Evolutionary conservation across 2,888 invertebrate genomes (phyloP).

Genomic region (Metallyticus violacea): DNA sequence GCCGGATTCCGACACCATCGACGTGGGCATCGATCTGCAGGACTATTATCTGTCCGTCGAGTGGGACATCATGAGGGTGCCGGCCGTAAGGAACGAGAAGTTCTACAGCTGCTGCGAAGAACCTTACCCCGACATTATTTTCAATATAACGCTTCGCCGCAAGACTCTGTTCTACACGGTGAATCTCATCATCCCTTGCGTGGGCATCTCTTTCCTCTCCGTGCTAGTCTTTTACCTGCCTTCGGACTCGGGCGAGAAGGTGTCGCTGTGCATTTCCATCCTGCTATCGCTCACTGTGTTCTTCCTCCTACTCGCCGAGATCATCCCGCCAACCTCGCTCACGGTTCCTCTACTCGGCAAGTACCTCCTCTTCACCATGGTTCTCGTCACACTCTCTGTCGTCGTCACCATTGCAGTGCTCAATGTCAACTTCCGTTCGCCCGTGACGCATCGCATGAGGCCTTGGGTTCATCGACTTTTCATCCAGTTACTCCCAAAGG

Average conservation of each 20-base stretch:
- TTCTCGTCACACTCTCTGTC: constrained; percentile 87
- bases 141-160: constrained; percentile 90
- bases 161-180: constrained; percentile 98
- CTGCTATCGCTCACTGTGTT: constrained; percentile 91
- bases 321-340: constrained; percentile 90
- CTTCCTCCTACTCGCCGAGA: constrained; percentile 89
- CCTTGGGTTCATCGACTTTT: constrained; percentile 87
- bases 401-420: constrained; percentile 91
- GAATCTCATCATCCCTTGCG: constrained; percentile 95
- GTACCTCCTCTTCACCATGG: constrained; percentile 92
- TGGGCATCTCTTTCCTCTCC: constrained; percentile 94
- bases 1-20: constrained; percentile 83
- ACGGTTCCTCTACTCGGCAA: constrained; percentile 89
- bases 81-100: constrained; percentile 85
- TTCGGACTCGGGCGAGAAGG: constrained; percentile 95
- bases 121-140: constrained; percentile 96
- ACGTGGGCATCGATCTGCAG: constrained; percentile 86
- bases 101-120: constrained; percentile 96
- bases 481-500: constrained; percentile 41
- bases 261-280: constrained; percentile 93
- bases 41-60: constrained; percentile 96
- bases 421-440: constrained; percentile 88
- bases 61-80: constrained; percentile 96
- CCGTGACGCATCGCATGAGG: constrained; percentile 88
- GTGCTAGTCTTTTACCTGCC: constrained; percentile 97